Percentiles rank a stretch among this genome's conserved stretches.
These are phyloP conservation scores for Dryomyza anilis DNA, from an alignment of 2,888 invertebrate genomes.

Conservation along the genomic window DNA sequence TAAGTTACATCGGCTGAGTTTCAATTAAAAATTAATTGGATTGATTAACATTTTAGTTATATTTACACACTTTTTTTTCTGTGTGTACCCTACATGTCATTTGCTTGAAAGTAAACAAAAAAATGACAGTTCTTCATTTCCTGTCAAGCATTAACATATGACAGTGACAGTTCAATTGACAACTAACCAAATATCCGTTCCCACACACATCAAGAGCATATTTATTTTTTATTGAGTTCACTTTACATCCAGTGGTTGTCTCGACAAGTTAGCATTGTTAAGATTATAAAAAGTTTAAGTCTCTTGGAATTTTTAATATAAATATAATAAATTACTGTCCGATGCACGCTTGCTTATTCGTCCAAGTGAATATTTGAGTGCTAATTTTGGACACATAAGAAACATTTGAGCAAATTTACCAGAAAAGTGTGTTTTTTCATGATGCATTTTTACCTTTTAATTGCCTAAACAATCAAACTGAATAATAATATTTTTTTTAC, in stretches of 20 bases:
- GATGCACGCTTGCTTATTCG: constrained; percentile 32
- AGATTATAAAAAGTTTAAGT: too few relatives aligned
- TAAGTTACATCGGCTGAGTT: too few relatives aligned
- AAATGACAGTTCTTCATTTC: not conserved
- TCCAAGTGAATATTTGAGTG: constrained; percentile 36
- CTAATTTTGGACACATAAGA: constrained; percentile 38
- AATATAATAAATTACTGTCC: constrained; percentile 18
- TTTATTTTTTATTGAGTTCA: not conserved
- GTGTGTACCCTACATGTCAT: too few relatives aligned
- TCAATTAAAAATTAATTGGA: too few relatives aligned
- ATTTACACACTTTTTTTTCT: too few relatives aligned
- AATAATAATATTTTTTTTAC: too few relatives aligned
- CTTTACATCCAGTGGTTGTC: not conserved
- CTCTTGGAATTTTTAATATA: not conserved
- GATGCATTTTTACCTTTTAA: too few relatives aligned
- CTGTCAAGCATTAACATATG: not conserved
- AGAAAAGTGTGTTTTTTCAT: too few relatives aligned
- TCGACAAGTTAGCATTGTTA: not conserved
- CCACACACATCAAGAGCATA: not conserved
- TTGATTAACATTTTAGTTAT: too few relatives aligned
- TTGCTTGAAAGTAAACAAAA: too few relatives aligned
- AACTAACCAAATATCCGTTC: not conserved
- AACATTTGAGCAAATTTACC: too few relatives aligned
- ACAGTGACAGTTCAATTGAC: not conserved
- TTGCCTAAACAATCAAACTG: not conserved